Base-by-base conservation (phyloP, 2,888 invertebrate genomes). In the Tenodera sinensis region DNA sequence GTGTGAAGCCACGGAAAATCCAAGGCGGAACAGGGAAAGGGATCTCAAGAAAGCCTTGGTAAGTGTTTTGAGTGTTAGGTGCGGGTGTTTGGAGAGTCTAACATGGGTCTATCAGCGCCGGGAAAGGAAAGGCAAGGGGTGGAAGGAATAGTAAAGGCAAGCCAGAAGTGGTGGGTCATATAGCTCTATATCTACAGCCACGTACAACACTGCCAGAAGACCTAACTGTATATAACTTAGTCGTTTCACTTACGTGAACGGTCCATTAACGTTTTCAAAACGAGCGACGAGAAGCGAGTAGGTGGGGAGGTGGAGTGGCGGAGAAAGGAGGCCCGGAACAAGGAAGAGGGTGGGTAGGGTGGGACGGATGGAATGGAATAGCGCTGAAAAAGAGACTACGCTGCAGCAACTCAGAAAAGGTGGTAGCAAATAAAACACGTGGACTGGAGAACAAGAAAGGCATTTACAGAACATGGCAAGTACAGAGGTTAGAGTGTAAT, bases 201-300 rank as follows among this genome's bases (percentile, higher is more conserved):
- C 54, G 54, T 54, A 54, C 54, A 54, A 47, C 54, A 54, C 54
- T 54, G 54, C 54, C 54, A 54, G 15, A 20, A 71, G 54, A 83
- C 83, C 83, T 83, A 28, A 28, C 83, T 83, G 28, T 84, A 84
- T 84, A 84, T 84, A 84, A 84, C 84, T 84, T 27, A 28, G 85
- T 86, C 85, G 71, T 86, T 86, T 86, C 85, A 86, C 85, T 86
- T 86, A 71, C 28, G 85, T 71, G 71, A 86, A 86, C 71, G 85
- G 85, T 86, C 85, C 85, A 86, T 86, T 86, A 86, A 86, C 85
- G 71, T 28, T 86, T 86, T 86, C 85, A 86, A 86, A 86, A 86
- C 85, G 71, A 86, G 85, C 85, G 71, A 28, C 25, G 84, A 84
- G 84, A 30, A 84, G 20, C 84, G 84, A 84, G 84, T 34, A 20